Evolutionary conservation across 2,888 invertebrate species (phyloP).

Genomic region (Agriotes lineatus): DNA sequence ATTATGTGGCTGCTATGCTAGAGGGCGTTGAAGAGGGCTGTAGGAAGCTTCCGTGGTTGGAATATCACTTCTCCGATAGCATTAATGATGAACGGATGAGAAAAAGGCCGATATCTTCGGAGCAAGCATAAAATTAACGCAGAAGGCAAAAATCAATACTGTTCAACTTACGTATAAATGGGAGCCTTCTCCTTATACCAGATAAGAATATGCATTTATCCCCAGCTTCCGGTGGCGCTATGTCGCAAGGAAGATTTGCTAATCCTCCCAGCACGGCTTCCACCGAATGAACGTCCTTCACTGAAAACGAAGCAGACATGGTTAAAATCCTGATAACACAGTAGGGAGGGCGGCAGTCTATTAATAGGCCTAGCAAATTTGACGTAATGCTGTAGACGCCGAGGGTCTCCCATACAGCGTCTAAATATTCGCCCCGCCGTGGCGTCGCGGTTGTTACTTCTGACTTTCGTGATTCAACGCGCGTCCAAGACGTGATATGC

Average conservation of each 20-base stretch:
- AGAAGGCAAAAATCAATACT: no score
- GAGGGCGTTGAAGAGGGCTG: no score
- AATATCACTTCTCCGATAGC: no score
- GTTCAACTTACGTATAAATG: conserved; percentile 41
- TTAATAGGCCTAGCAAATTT: conserved; percentile 14
- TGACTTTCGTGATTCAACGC: conserved; percentile 53
- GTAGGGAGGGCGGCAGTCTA: conserved; percentile 1
- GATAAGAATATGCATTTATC: conserved; percentile 39
- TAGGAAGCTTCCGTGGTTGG: no score
- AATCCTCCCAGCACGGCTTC: conserved; percentile 38
- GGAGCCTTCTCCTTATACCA: conserved; percentile 36
- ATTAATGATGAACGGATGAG: no score
- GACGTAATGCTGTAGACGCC: not conserved
- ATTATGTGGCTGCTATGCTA: no score
- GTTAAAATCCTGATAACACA: conserved; percentile 16
- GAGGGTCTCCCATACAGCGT: conserved; percentile 16
- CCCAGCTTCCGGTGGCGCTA: conserved; percentile 33
- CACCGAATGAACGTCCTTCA: conserved; percentile 21
- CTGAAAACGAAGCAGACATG: conserved; percentile 29
- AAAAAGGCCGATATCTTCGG: no score
- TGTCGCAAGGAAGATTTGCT: conserved; percentile 40
- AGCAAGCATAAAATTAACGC: no score
- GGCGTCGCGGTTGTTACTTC: conserved; percentile 52
- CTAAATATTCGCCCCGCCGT: conserved; percentile 45
- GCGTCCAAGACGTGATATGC: conserved; percentile 56